These are phyloP conservation scores for Sebastes jordani DNA, from an alignment of 2,797 vertebrate genomes.

Conservation along the genomic window DNA sequence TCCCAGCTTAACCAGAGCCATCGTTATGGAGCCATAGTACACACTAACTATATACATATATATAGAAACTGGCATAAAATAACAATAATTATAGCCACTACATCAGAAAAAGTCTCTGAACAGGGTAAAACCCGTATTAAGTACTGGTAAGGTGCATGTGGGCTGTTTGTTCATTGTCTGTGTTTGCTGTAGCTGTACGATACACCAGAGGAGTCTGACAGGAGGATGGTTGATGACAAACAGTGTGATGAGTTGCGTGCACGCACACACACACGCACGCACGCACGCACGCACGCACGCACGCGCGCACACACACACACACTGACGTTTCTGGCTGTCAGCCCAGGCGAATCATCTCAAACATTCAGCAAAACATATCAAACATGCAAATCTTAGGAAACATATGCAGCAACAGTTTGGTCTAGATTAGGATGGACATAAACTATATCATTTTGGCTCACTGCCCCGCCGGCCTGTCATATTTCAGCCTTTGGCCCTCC, in stretches of 20 bases:
- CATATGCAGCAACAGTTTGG: neutral
- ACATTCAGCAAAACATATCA: slow-evolving; percentile 10
- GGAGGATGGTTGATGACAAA: slow-evolving; percentile 21
- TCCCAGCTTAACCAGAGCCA: neutral
- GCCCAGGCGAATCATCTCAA: slow-evolving; percentile 17
- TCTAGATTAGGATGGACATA: neutral
- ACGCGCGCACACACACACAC: neutral
- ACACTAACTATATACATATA: neutral
- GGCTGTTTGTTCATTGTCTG: slow-evolving; percentile 5
- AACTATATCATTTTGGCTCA: neutral
- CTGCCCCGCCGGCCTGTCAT: neutral
- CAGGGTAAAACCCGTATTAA: neutral
- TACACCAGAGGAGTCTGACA: slow-evolving; percentile 16
- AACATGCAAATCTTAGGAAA: neutral
- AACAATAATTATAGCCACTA: neutral
- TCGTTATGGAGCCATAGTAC: neutral
- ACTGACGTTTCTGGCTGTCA: slow-evolving; percentile 3
- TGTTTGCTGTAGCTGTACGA: slow-evolving; percentile 6
- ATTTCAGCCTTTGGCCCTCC: neutral
- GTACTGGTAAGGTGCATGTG: neutral
- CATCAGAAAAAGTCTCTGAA: neutral
- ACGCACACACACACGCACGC: neutral
- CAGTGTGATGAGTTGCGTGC: neutral
- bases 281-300: neutral
- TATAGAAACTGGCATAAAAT: slow-evolving; percentile 1